Evolutionary conservation across 2,113 vertebrate genomes (phyloP).

Genomic region (Malurus cyaneus): DNA sequence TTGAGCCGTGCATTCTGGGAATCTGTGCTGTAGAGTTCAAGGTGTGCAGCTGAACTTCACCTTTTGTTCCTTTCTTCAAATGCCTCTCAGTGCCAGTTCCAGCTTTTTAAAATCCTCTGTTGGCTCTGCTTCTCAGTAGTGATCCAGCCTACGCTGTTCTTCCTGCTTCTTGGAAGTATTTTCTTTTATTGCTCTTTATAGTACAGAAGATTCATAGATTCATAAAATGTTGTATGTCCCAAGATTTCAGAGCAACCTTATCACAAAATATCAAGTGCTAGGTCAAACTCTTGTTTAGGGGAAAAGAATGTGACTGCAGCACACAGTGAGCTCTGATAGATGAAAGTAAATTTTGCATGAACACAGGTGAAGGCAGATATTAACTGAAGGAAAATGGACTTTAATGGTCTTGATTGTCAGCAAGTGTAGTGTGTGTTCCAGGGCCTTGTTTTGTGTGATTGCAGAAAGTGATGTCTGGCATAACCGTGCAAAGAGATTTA

Average conservation of each 20-base stretch:
- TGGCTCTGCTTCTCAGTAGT: constrained; percentile 33
- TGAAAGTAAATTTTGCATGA: background rate
- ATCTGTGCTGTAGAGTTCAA: constrained; percentile 32
- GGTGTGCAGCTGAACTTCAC: constrained; percentile 62
- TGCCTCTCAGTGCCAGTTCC: constrained; percentile 30
- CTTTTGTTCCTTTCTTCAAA: constrained; percentile 59
- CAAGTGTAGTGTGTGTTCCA: background rate
- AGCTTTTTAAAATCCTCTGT: constrained; percentile 38
- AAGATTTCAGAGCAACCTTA: background rate
- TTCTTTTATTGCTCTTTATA: constrained; percentile 18
- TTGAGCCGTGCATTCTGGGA: constrained; percentile 11
- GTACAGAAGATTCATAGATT: background rate
- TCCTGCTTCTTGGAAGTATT: constrained; percentile 59
- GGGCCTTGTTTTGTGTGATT: background rate
- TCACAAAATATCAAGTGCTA: background rate
- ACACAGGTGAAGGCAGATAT: background rate
- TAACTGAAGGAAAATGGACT: background rate
- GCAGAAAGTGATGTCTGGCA: background rate
- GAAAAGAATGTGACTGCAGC: background rate
- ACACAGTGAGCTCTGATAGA: background rate
- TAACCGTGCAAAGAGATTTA: background rate
- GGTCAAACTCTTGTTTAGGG: background rate
- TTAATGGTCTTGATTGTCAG: background rate
- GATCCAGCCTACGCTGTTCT: constrained; percentile 45
- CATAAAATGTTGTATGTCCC: background rate